Evolutionary conservation across 2,113 vertebrate species (phyloP).

Genomic region (Nothoprocta pentlandii): DNA sequence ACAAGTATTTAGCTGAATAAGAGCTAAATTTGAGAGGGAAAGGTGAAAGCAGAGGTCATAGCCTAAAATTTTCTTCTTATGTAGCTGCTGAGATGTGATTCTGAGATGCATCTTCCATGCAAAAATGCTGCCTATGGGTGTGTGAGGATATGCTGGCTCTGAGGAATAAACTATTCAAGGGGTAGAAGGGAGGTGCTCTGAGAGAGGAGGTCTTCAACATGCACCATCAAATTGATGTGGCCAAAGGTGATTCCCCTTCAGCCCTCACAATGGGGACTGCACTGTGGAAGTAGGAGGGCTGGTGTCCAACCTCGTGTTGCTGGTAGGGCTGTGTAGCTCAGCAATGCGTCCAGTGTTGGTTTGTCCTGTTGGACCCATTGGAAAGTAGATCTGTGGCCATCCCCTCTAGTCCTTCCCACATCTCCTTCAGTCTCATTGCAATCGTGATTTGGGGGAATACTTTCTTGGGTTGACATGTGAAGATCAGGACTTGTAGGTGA

Average conservation of each 20-base stretch:
- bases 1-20: conserved; percentile 1
- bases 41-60: background rate
- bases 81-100: background rate
- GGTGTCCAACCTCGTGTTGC: background rate
- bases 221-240: background rate
- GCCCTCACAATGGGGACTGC: background rate
- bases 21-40: conserved; percentile 24
- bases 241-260: background rate
- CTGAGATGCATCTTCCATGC: background rate
- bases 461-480: background rate
- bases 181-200: background rate
- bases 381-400: background rate
- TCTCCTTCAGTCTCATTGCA: background rate
- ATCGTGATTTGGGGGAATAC: accelerated
- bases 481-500: background rate
- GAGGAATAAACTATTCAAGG: background rate
- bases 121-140: background rate
- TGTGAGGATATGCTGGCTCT: background rate
- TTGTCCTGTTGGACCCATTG: accelerated
- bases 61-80: background rate
- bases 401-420: background rate
- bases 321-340: background rate
- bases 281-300: background rate
- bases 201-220: background rate
- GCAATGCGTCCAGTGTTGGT: background rate